Percentiles rank a stretch among this genome's conserved stretches.
Evolutionary conservation across 1,140 invertebrate species (phyloP).

Genomic region (Aporrectodea caliginosa): DNA sequence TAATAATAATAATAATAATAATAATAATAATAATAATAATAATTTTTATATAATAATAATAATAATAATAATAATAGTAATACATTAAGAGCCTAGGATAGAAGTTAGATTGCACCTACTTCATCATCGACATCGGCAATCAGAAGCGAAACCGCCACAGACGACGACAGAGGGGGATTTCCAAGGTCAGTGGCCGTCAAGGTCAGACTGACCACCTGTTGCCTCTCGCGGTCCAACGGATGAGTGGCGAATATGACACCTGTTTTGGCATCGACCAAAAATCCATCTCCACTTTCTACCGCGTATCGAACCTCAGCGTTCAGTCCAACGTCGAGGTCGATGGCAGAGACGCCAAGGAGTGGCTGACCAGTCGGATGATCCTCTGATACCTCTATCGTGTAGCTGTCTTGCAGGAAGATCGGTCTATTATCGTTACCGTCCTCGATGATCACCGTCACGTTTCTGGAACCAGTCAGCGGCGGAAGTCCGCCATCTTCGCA

Average conservation of each 20-base stretch:
- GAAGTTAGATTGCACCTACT: neutral
- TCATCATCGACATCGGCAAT: neutral
- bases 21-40: neutral
- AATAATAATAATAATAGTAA: neutral
- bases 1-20: neutral
- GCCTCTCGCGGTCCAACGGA: slow-evolving; percentile 71
- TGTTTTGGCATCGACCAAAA: slow-evolving; percentile 78
- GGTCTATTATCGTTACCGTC: slow-evolving; percentile 96
- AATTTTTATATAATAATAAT: neutral
- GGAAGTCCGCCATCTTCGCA: slow-evolving; percentile 77
- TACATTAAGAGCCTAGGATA: too few species aligned
- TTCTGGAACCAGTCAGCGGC: slow-evolving; percentile 62
- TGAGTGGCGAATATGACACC: slow-evolving; percentile 74
- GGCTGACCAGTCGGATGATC: slow-evolving; percentile 67
- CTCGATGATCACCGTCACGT: slow-evolving; percentile 74
- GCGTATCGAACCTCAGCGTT: slow-evolving; percentile 15
- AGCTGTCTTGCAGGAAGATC: slow-evolving; percentile 76
- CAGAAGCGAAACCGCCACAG: neutral
- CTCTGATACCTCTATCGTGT: slow-evolving; percentile 89
- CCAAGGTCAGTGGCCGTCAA: neutral
- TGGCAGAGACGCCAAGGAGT: neutral
- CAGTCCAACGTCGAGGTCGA: neutral
- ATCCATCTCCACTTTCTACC: slow-evolving; percentile 61
- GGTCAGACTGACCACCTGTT: neutral
- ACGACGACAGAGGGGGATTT: neutral